A percentile compares a stretch with the other conserved stretches of the same genome.
These are phyloP conservation scores for Hydrolagus colliei DNA, from an alignment of 2,797 vertebrate species.

Conservation along the genomic window DNA sequence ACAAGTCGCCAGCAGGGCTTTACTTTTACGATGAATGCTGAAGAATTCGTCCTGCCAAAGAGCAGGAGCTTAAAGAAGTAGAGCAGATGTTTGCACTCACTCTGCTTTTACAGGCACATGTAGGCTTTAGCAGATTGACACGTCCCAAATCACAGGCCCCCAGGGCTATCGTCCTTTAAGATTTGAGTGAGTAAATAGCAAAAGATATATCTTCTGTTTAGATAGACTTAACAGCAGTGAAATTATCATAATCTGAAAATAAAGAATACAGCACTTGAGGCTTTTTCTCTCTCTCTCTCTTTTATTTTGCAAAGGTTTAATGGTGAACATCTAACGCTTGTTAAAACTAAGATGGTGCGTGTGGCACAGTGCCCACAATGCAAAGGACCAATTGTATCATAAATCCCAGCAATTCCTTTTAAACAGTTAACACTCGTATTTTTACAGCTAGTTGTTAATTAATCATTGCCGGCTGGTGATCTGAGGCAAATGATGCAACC, in stretches of 20 bases:
- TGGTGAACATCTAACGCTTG: constrained; percentile 58
- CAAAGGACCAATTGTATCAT: constrained; percentile 69
- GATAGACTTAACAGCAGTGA: constrained; percentile 49
- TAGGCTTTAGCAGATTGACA: constrained; percentile 24
- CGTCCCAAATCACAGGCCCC: constrained; percentile 21
- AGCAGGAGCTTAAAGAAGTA: neutral
- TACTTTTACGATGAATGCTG: neutral
- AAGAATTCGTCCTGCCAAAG: neutral
- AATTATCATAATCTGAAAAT: constrained; percentile 52
- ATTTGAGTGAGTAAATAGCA: constrained; percentile 25
- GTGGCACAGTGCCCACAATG: constrained; percentile 56
- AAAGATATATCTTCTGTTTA: constrained; percentile 47
- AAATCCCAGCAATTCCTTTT: constrained; percentile 60
- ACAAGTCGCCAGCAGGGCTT: constrained; percentile 1
- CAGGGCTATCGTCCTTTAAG: neutral
- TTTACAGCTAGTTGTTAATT: constrained; percentile 72
- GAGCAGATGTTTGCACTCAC: constrained; percentile 30
- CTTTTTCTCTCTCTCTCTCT: constrained; percentile 45
- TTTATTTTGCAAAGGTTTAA: constrained; percentile 55
- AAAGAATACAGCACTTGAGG: constrained; percentile 43
- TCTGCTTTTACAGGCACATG: constrained; percentile 27
- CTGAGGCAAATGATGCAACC: constrained; percentile 45
- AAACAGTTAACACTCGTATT: constrained; percentile 76
- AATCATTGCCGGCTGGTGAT: constrained; percentile 61
- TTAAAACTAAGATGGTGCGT: constrained; percentile 43